Percentiles rank a stretch among this genome's conserved stretches.
phyloP scores from a whole-genome alignment of 2,797 vertebrate species.

The Falco cherrug region DNA sequence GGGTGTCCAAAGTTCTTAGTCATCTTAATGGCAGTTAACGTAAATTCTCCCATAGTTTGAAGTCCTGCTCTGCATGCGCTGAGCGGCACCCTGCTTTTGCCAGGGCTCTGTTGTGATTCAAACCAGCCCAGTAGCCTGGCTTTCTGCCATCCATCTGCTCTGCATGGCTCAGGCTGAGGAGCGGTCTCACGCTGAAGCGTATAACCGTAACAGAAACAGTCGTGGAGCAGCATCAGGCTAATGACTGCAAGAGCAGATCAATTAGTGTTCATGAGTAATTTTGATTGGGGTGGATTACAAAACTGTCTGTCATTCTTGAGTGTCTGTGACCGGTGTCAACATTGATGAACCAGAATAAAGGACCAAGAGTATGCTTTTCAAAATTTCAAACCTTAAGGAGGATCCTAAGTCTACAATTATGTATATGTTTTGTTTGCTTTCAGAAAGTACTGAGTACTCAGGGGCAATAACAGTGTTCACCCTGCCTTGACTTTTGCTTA shows the following conservation, averaged over 20 bases:
- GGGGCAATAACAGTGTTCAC: background rate
- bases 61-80: background rate
- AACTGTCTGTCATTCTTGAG: background rate
- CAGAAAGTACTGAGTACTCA: background rate
- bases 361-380: background rate
- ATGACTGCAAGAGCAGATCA: background rate
- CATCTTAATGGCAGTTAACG: background rate
- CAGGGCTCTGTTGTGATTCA: accelerated
- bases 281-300: background rate
- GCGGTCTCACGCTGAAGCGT: accelerated
- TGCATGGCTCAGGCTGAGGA: background rate
- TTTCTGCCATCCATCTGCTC: background rate
- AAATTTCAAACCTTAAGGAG: background rate
- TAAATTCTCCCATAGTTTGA: background rate
- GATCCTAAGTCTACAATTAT: background rate
- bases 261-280: background rate
- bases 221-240: background rate
- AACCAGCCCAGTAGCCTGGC: background rate
- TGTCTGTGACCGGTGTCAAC: background rate
- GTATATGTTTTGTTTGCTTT: background rate
- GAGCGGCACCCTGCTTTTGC: background rate
- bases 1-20: background rate
- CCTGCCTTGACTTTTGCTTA: background rate
- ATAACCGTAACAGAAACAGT: background rate
- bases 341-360: background rate